These are phyloP conservation scores for Entelurus aequoreus DNA, from an alignment of 2,113 vertebrate genomes.

Conservation along the genomic window DNA sequence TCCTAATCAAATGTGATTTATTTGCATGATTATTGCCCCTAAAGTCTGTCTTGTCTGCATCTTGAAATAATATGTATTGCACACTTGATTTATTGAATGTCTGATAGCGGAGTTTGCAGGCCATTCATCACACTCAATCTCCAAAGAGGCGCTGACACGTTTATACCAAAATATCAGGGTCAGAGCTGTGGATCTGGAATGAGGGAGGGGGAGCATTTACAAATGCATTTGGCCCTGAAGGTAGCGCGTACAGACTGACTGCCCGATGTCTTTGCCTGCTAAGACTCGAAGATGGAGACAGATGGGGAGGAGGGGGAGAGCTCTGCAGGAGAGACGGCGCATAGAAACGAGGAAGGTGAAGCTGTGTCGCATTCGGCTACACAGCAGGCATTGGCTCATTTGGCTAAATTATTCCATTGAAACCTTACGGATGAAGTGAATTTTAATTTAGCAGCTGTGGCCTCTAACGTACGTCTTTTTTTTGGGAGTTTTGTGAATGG, in stretches of 20 bases:
- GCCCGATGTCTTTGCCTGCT: conserved; percentile 25
- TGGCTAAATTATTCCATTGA: conserved; percentile 4
- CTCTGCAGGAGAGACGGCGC: background rate
- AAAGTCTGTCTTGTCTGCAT: conserved; percentile 44
- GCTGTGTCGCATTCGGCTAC: conserved; percentile 35
- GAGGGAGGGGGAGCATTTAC: conserved; percentile 43
- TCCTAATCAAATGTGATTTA: conserved; percentile 70
- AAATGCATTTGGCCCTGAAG: conserved; percentile 60
- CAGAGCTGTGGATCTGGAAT: conserved; percentile 43
- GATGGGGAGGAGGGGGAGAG: conserved; percentile 13
- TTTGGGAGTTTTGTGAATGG: conserved; percentile 29
- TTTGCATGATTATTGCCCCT: conserved; percentile 61
- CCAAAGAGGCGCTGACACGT: conserved; percentile 57
- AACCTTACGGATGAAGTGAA: conserved; percentile 34
- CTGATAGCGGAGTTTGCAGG: conserved; percentile 57
- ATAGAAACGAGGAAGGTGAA: conserved; percentile 28
- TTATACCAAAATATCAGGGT: conserved; percentile 65
- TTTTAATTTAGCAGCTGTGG: conserved; percentile 63
- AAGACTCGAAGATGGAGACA: conserved; percentile 42
- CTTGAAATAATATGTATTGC: conserved; percentile 59
- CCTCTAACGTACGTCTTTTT: conserved; percentile 50
- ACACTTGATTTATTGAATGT: conserved; percentile 72
- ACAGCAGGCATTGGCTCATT: conserved; percentile 15
- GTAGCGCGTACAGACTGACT: conserved; percentile 29
- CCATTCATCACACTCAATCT: conserved; percentile 72